Evolutionary conservation across 2,797 vertebrate species (phyloP), one percentile per base, ranked within the genome.

Genomic region (Sebastes dallii): DNA sequence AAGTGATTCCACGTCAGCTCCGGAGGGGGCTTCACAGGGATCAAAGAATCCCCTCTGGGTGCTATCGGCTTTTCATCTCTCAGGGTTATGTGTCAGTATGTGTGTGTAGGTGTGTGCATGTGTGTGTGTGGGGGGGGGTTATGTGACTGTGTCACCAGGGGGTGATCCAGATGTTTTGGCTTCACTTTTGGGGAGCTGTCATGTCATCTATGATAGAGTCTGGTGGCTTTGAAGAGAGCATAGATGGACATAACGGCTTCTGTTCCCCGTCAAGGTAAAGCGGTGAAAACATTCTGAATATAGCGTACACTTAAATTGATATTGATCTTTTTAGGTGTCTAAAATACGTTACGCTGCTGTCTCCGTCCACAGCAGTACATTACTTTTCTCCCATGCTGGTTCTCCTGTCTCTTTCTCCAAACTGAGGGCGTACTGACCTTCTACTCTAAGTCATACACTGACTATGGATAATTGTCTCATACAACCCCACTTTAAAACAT

Each of bases 31-130:
- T 65, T 83, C 75, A 50, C 22, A 24, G 64, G 54, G 42, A 86
- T 87, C 77, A 86, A 72, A 82, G 72, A 66, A 64, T 59, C 68
- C 34, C 66, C 72, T 64, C 42, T 72, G 64, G 73, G 75, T 16
- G 68, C 56, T 59, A 20, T 56, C 77, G 69, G 68, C 75, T 77
- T 72, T 77, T 75, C 75, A 81, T 87, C 75, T 75, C 52, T 74
- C 27, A 46, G 56, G 66, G 24, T 70, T 25, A 32, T 65, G 36
- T 46, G 42, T 70, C 8, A 61, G 29, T 68, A 46, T 22, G 59
- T 36, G 52, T 75, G 54, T 70, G 46, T 50, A 56, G 42, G 39
- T 36, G 13, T 59, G 22, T 65, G 55, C 65, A 10, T 66, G n/a
- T 56, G 54, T 56, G 50, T 54, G 52, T 54, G 52, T 5, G 50